These are phyloP conservation scores for Emydura subglobosa DNA, from an alignment of 2,113 vertebrate genomes.

Conservation along the genomic window DNA sequence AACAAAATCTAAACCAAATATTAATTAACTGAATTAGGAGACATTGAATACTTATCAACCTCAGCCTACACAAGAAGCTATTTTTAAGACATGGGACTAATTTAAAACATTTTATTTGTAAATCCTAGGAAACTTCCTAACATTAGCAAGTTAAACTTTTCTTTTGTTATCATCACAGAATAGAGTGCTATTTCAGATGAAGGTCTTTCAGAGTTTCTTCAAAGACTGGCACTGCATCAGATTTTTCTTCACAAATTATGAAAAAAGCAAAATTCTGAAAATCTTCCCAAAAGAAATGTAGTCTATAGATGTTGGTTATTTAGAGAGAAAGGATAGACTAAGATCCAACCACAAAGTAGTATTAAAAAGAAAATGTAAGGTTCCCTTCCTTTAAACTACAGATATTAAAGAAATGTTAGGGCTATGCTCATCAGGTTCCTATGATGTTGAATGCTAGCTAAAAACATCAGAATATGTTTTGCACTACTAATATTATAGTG, in stretches of 20 bases:
- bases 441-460: neutral
- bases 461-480: slow-evolving; percentile 28
- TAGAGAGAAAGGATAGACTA: slow-evolving; percentile 48
- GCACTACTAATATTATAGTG: slow-evolving; percentile 38
- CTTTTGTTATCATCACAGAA: slow-evolving; percentile 24
- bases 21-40: neutral
- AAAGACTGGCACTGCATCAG: neutral
- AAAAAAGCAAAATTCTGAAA: neutral
- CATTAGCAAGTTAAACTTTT: neutral
- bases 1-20: neutral
- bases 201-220: neutral
- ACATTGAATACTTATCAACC: neutral
- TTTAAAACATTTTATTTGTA: neutral
- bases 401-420: neutral
- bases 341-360: slow-evolving; percentile 35
- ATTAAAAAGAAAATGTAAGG: neutral
- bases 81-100: neutral
- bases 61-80: neutral
- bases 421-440: neutral
- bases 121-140: neutral
- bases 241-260: neutral
- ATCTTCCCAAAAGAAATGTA: neutral
- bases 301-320: neutral
- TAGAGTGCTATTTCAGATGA: neutral
- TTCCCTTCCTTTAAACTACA: neutral